Conservation (phyloP, 2,113 vertebrate genomes). For the Phaethornis superciliosus region DNA sequence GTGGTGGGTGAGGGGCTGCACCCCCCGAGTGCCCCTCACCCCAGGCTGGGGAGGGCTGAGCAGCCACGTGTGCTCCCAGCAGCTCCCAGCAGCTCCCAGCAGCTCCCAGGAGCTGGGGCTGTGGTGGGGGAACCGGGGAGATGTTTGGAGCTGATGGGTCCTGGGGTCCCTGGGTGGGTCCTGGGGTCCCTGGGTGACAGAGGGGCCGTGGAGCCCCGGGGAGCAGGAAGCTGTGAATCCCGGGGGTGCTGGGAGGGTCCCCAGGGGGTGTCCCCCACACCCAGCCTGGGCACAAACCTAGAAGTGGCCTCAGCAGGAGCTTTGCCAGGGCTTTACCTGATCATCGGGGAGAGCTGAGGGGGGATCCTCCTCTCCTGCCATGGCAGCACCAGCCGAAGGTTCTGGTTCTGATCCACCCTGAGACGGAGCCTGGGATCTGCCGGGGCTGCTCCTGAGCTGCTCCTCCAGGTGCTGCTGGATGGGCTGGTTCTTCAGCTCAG, state of each 20-base stretch:
- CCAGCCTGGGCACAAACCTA: too few relatives aligned
- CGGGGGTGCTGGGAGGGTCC: too few relatives aligned
- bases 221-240: too few relatives aligned
- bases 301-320: accelerated
- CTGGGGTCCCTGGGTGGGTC: background rate
- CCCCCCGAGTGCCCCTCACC: background rate
- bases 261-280: too few relatives aligned
- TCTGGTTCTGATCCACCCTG: background rate
- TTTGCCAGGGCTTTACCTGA: background rate
- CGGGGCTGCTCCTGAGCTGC: background rate
- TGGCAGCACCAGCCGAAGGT: background rate
- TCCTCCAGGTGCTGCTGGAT: background rate
- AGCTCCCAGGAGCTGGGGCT: background rate
- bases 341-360: background rate
- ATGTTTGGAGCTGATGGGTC: background rate
- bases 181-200: background rate
- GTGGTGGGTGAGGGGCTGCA: background rate
- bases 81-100: background rate
- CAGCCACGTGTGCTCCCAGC: background rate
- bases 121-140: background rate
- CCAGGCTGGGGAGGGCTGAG: background rate
- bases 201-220: too few relatives aligned
- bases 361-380: accelerated
- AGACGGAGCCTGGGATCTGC: too few relatives aligned
- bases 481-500: background rate